Conservation (phyloP, 1,140 invertebrate species). For the Samia ricini region DNA sequence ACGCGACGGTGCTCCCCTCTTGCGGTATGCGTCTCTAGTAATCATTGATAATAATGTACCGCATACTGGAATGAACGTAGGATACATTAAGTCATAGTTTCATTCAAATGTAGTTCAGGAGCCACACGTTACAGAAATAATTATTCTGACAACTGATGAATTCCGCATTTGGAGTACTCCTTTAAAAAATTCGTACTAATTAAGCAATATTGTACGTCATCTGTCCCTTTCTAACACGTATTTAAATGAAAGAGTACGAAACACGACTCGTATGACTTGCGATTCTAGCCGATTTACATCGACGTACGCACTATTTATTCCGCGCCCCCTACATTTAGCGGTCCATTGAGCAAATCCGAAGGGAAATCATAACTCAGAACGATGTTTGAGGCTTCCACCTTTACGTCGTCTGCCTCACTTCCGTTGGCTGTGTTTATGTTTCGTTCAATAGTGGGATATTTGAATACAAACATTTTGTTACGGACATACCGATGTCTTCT, state of each 20-base stretch:
- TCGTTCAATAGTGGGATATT: background rate
- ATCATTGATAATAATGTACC: background rate
- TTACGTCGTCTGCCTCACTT: background rate
- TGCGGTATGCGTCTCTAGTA: conserved; percentile 10
- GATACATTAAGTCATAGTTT: background rate
- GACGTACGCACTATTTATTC: conserved; percentile 39
- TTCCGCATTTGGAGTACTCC: no score
- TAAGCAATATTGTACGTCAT: no score
- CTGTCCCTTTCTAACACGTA: no score
- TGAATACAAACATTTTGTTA: background rate
- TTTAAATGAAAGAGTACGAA: no score
- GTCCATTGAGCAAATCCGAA: conserved; percentile 44
- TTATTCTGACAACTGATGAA: no score
- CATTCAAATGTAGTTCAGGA: background rate
- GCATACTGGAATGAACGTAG: background rate
- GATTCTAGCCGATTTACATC: background rate
- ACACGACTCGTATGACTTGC: no score
- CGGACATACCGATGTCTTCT: background rate
- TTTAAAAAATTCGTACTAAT: no score
- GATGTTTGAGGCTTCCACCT: background rate
- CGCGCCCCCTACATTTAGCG: conserved; percentile 38
- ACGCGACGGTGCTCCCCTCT: conserved; percentile 20
- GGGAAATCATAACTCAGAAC: conserved; percentile 19
- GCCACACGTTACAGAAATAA: no score
- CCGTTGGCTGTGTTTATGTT: background rate